Base-by-base conservation (phyloP, 2,888 invertebrate species). In the Drosophila suboccidentalis region DNA sequence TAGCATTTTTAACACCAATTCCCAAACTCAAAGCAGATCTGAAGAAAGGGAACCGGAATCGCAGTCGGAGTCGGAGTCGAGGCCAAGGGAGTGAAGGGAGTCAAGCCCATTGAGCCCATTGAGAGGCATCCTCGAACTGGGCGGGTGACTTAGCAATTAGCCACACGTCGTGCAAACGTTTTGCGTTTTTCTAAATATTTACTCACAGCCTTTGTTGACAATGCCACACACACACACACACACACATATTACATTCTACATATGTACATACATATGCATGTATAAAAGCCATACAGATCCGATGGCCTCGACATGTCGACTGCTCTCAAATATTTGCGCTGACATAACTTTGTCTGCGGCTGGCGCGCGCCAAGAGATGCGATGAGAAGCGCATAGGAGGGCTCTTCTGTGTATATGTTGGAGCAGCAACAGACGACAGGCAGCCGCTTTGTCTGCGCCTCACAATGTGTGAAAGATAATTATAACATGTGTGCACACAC, bases 331-430 rank as follows among this genome's bases (percentile, higher is more conserved):
- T 89, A 89, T 89, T 89, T 89, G 78, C 80, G 68, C 75, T 81
- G 78, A 80, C 85, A 87, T 86, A 88, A 88, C 87, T 88, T 79
- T 80, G 80, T 87, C 87, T 87, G 85, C 75, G 87, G 79, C 80
- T 85, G 82, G 80, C 84, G 76, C 65, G 64, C 71, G 81, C 71
- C 81, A 65, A 46, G 19, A 55, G 47, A 34, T 41, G 60, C 43
- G 15, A 32, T 58, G 66, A 59, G 59, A 46, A 51, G 54, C 59
- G 63, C 59, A 47, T 46, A 59, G 44, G 8, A 51, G 49, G 43
- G 66, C 32, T 17, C 15, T 36, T 17, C 15, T 36, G 54, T 58
- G 53, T 26, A 32, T 41, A 5, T 26, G 26, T 26, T 26, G 3
- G 32, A 15, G 19, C 22, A 59, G 60, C 60, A 44, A 57, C 71